Evolutionary conservation across 2,113 vertebrate species (phyloP), one percentile per base, ranked within the genome.

Genomic region (cattle (Bos taurus)): DNA sequence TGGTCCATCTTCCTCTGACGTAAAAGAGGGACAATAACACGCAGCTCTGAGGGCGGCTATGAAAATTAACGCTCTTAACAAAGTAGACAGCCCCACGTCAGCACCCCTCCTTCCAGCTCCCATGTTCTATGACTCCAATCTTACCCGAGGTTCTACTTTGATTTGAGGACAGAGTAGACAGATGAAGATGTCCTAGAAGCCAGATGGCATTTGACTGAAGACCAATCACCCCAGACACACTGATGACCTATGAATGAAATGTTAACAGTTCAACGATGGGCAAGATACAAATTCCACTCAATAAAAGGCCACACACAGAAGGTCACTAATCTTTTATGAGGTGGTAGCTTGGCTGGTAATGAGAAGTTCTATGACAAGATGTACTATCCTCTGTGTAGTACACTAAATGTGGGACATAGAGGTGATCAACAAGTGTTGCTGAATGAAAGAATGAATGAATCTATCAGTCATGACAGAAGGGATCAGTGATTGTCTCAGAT

Each of bases 151-250:
- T 99, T 98, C 99, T 99, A 88, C 98, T 99, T 97, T 99, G 99
- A 40, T 98, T 98, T 97, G 98, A 99, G 93, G 99, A 99, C 93
- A 99, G 94, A 80, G 99, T 99, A 87, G 99, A 99, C 90, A 99
- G 98, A 97, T 99, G 98, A 98, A 99, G 98, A 86, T 99, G 99
- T 88, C 99, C 99, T 93, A 99, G 92, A 97, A 99, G 98, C 98
- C 99, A 99, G 28, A 99, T 98, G 85, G 99, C 99, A 98, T 99
- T 99, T 97, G 99, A 99, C 98, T 99, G 99, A 97, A 99, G 98
- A 54, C 99, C 99, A 90, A 99, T 99, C 59, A 99, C 99, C 80
- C 99, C 99, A 1, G 99, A 99, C 97, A 99, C 99, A 36, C 99
- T 99, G 81, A 99, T 98, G 95, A 99, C 98, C 99, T 99, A 92